Percentiles rank a stretch among this genome's conserved stretches.
phyloP scores from a whole-genome alignment of 64 coral and sea anemone genomes.

The Exaiptasia diaphana region DNA sequence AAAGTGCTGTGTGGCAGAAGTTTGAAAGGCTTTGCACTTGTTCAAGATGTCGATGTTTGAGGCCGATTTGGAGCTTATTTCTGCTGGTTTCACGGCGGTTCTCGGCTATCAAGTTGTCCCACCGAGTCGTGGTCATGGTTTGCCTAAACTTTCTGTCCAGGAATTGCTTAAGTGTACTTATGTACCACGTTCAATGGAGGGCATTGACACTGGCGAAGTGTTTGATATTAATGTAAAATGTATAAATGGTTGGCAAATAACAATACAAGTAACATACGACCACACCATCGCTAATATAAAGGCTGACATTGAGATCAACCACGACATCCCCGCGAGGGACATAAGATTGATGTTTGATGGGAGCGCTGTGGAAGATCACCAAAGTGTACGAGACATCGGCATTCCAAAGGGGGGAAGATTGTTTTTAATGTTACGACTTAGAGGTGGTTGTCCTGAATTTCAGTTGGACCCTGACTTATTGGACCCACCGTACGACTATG shows the following conservation, averaged over 20 bases:
- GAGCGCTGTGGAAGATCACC: slow-evolving; percentile 14
- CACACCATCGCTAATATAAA: slow-evolving; percentile 35
- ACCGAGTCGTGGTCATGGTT: background rate
- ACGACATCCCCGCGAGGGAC: slow-evolving; percentile 19
- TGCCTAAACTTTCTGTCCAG: slow-evolving; percentile 43
- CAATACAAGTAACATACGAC: background rate
- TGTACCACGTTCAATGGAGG: slow-evolving; percentile 20
- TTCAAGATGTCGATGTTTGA: background rate
- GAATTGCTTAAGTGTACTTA: slow-evolving; percentile 39
- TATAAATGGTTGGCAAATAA: background rate
- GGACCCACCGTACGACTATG: slow-evolving; percentile 54
- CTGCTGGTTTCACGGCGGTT: slow-evolving; percentile 45
- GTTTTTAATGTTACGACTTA: slow-evolving; percentile 8
- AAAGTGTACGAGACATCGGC: background rate
- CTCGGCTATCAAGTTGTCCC: slow-evolving; percentile 38
- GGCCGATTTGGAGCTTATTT: slow-evolving; percentile 25
- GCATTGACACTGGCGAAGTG: background rate
- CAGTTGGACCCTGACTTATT: slow-evolving; percentile 34
- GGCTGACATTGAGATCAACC: slow-evolving; percentile 12
- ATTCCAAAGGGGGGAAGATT: slow-evolving; percentile 27
- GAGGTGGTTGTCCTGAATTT: background rate
- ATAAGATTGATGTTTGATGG: slow-evolving; percentile 46
- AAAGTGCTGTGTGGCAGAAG: too few species aligned
- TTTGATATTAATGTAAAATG: slow-evolving; percentile 41
- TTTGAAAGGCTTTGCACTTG: too few species aligned